phyloP scores from a whole-genome alignment of 2,797 vertebrate genomes.

The Phrynocephalus forsythii region DNA sequence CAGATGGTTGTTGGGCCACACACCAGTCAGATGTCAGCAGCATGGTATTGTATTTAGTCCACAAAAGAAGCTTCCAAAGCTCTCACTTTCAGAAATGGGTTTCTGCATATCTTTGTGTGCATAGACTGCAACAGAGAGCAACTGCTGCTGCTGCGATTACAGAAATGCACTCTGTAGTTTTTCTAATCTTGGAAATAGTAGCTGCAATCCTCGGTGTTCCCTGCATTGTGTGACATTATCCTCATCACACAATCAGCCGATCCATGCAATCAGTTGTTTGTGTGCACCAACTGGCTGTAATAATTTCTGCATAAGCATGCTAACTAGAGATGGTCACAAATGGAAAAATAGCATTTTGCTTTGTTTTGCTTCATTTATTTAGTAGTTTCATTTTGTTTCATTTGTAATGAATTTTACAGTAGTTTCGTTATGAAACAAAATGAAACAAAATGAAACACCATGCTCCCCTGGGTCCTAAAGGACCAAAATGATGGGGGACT shows the following conservation, averaged over 20 bases:
- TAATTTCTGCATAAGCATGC: background rate
- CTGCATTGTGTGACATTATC: background rate
- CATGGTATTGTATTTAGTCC: background rate
- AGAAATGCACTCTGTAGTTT: background rate
- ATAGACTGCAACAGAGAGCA: background rate
- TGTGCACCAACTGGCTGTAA: background rate
- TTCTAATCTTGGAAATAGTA: background rate
- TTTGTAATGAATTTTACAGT: no score
- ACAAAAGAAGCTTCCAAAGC: background rate
- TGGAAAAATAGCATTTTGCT: no score
- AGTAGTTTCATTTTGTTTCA: no score
- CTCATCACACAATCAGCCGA: background rate
- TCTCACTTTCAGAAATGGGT: background rate
- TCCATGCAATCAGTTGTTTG: background rate
- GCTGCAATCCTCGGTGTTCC: background rate
- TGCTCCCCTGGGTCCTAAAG: no score
- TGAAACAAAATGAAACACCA: no score
- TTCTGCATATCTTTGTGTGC: background rate
- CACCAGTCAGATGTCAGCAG: background rate
- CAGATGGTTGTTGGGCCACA: background rate
- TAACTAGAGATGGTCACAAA: background rate
- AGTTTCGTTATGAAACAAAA: no score
- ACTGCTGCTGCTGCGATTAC: background rate
- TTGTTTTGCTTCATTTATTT: no score
- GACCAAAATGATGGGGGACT: no score